Evolutionary conservation across 2,113 vertebrate species (phyloP).

Genomic region (Lophius piscatorius): DNA sequence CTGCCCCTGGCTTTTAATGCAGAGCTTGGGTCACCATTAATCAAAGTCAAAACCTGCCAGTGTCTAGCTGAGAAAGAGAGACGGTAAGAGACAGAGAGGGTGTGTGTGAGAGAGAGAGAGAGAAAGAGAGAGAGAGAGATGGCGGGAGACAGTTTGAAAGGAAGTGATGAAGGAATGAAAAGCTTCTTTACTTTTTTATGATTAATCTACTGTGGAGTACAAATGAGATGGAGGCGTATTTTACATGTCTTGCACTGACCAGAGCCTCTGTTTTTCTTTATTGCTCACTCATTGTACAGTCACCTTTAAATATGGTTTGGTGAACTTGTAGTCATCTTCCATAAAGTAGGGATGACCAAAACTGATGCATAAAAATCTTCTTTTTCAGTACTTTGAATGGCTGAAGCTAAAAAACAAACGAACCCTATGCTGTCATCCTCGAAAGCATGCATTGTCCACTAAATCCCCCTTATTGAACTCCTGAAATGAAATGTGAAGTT

Average conservation of each 20-base stretch:
- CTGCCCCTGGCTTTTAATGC: constrained; percentile 78
- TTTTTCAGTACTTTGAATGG: too few relatives aligned
- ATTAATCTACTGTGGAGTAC: constrained; percentile 49
- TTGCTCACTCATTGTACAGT: constrained; percentile 1
- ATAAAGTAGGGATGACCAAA: too few relatives aligned
- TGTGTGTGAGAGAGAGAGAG: constrained; percentile 5
- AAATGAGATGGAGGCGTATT: constrained; percentile 35
- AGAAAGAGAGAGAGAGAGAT: constrained; percentile 29
- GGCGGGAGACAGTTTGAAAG: constrained; percentile 13
- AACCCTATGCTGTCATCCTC: too few relatives aligned
- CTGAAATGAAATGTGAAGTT: too few relatives aligned
- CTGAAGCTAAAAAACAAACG: too few relatives aligned
- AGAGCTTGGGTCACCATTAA: constrained; percentile 78
- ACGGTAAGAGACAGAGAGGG: constrained; percentile 19
- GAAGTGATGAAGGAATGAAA: constrained; percentile 47
- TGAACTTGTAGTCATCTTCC: too few relatives aligned
- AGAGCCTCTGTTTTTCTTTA: constrained; percentile 19
- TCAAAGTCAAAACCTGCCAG: constrained; percentile 76
- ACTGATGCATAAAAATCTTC: too few relatives aligned
- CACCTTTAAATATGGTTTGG: constrained; percentile 3
- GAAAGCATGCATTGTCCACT: too few relatives aligned
- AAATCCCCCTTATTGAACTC: too few relatives aligned
- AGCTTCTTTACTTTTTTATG: constrained; percentile 35
- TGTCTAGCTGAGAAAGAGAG: constrained; percentile 59
- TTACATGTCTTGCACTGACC: constrained; percentile 32